These are phyloP conservation scores for Chlorodrepanis virens DNA, from an alignment of 2,113 vertebrate genomes.

Conservation along the genomic window DNA sequence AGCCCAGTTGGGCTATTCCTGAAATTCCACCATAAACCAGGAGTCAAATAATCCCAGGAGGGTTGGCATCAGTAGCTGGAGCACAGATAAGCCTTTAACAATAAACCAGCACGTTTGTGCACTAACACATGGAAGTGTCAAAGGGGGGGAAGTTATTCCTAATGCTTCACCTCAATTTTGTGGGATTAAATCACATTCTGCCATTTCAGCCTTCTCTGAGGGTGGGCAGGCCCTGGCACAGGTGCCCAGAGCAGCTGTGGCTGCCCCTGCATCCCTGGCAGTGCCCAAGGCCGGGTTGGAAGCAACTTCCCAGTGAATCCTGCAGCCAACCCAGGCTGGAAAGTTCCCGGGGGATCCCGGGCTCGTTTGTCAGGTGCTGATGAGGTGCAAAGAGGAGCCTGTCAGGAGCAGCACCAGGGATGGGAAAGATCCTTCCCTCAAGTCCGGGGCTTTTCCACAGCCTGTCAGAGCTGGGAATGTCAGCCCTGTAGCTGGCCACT, in stretches of 20 bases:
- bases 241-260: neutral
- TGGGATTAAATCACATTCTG: neutral
- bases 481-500: neutral
- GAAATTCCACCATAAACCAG: neutral
- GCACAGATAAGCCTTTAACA: neutral
- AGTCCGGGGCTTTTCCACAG: neutral
- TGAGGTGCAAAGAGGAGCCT: conserved; percentile 58
- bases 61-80: neutral
- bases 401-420: conserved; percentile 26
- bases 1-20: neutral
- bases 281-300: neutral
- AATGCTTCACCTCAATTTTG: neutral
- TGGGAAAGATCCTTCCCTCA: neutral
- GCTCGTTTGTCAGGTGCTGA: neutral
- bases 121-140: neutral
- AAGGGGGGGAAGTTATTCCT: neutral
- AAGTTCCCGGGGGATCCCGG: neutral
- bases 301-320: neutral
- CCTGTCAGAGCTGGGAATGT: conserved; percentile 13
- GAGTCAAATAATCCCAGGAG: neutral
- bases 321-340: neutral
- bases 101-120: neutral
- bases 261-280: neutral
- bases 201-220: neutral
- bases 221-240: neutral